phyloP scores from a whole-genome alignment of 2,888 invertebrate species.

The Synanthedon myopaeformis region DNA sequence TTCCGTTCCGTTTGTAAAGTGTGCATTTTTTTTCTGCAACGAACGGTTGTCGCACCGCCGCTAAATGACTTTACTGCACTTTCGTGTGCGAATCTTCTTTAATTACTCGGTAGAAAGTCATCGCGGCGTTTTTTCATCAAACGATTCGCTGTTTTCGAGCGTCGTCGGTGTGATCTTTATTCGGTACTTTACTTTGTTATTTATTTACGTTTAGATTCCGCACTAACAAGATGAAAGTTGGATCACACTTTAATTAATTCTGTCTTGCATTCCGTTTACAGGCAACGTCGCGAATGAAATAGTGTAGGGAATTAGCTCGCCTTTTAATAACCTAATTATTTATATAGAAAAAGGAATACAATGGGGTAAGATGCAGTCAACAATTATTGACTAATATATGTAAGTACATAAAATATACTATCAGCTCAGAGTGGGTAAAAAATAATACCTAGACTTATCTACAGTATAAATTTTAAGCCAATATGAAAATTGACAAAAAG shows the following conservation, averaged over 20 bases:
- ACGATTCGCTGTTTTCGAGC: constrained; percentile 32
- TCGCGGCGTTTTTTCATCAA: constrained; percentile 37
- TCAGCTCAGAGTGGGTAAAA: too few species aligned
- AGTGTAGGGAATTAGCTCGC: too few species aligned
- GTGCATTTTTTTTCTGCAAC: constrained; percentile 18
- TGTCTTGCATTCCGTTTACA: constrained; percentile 15
- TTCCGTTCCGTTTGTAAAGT: constrained; percentile 9
- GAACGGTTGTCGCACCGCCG: constrained; percentile 14
- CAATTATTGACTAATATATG: too few species aligned
- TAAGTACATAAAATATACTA: too few species aligned
- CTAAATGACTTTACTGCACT: constrained; percentile 35
- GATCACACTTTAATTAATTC: constrained; percentile 48
- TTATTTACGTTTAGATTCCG: constrained; percentile 38
- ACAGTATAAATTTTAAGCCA: too few species aligned
- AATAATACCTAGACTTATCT: too few species aligned
- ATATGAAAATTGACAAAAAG: too few species aligned
- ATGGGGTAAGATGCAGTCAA: too few species aligned
- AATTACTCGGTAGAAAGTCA: constrained; percentile 60
- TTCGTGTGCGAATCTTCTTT: constrained; percentile 62
- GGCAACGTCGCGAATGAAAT: not conserved
- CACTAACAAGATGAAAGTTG: constrained; percentile 62
- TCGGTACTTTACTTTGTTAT: constrained; percentile 36
- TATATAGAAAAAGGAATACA: too few species aligned
- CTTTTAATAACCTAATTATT: too few species aligned
- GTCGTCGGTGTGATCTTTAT: constrained; percentile 43